These are phyloP conservation scores for Diloba caeruleocephala DNA, from an alignment of 2,888 invertebrate genomes.

Conservation along the genomic window DNA sequence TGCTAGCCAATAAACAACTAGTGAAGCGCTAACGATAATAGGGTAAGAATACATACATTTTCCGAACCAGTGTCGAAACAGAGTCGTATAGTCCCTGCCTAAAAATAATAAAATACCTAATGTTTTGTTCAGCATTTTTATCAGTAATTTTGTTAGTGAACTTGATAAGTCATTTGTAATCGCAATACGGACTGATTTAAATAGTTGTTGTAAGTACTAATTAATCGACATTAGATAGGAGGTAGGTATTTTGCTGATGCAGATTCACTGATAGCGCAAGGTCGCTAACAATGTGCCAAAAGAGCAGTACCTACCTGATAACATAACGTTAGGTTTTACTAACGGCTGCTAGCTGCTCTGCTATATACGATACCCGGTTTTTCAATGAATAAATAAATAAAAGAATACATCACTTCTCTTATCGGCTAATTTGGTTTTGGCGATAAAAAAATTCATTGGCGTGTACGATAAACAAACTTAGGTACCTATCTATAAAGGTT, in stretches of 20 bases:
- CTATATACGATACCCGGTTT: constrained; percentile 4
- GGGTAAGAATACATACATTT: too few species aligned
- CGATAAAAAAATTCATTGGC: constrained; percentile 40
- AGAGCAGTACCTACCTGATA: constrained; percentile 14
- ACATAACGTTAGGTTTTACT: too few species aligned
- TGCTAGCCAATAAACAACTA: neutral
- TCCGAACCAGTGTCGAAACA: too few species aligned
- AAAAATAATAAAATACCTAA: too few species aligned
- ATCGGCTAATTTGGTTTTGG: constrained; percentile 38
- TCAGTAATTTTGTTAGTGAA: constrained; percentile 46
- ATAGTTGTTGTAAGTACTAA: constrained; percentile 22
- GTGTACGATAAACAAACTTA: constrained; percentile 37
- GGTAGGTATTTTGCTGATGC: constrained; percentile 11
- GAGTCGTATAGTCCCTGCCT: too few species aligned
- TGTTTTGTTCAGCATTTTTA: constrained; percentile 19
- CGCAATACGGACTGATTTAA: constrained; percentile 28
- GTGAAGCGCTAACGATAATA: too few species aligned
- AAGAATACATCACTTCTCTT: constrained; percentile 25
- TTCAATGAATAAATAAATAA: constrained; percentile 18
- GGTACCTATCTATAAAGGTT: constrained; percentile 8
- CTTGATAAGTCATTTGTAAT: constrained; percentile 47
- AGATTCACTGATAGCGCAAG: constrained; percentile 46
- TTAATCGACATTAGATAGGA: constrained; percentile 29
- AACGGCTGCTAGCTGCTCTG: constrained; percentile 3
- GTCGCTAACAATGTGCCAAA: constrained; percentile 30